Evolutionary conservation across 1,140 invertebrate genomes (phyloP), one percentile per base, ranked within the genome.

Genomic region (Asbolus verrucosus): DNA sequence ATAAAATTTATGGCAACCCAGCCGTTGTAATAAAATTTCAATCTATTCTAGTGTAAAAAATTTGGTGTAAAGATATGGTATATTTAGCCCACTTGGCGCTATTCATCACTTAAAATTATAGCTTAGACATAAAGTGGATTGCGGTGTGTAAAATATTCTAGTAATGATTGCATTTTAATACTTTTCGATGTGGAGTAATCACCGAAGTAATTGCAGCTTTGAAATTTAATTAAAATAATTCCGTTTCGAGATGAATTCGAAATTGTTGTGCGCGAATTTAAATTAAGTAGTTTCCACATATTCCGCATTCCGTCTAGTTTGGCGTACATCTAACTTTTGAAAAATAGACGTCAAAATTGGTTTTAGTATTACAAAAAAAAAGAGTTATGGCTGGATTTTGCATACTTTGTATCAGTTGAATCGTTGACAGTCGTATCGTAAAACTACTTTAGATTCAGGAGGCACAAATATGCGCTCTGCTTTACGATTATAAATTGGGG

Each of bases 401-500:
- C 46, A 30, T 54, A 54, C 46, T 54, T 54, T 54, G 36, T n/a
- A n/a, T n/a, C n/a, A n/a, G n/a, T 43, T 30, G 41, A 65, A 65
- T 41, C 30, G 62, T 65, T 65, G 62, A 43, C 36, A 65, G 36
- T 43, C 62, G 62, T 65, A 65, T 65, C 62, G 38, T 65, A 65
- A 65, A 65, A 65, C 62, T 65, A 65, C 33, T 65, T 65, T 41
- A 60, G 50, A 67, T 67, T 59, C 66, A 59, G 54, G 43, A 67
- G 33, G 66, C 46, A 67, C 66, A 59, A 54, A 60, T 36, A 36
- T 41, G 39, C 33, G 33, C 39, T 41, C 31, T 54, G 50, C 43
- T 54, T 67, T 60, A 60, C 66, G 46, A 41, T 67, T 67, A 67
- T 67, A 67, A 67, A 67, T 67, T 67, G 66, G 43, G 41, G 46